Evolutionary conservation across 2,797 vertebrate genomes (phyloP).

Genomic region (Bradypodion pumilum): DNA sequence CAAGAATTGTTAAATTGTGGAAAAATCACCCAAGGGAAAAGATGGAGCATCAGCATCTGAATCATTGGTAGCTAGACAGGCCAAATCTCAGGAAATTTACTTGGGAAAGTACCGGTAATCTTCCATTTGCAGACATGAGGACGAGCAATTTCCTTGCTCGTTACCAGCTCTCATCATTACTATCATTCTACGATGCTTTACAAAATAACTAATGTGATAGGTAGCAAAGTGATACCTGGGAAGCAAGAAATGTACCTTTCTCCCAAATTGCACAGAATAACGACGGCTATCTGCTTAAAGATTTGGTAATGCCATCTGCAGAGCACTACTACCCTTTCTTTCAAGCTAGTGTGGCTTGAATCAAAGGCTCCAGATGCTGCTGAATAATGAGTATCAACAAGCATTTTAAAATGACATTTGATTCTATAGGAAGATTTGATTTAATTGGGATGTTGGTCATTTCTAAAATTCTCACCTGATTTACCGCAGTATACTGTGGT

Average conservation of each 20-base stretch:
- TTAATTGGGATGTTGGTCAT: not conserved
- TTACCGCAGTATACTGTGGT: not conserved
- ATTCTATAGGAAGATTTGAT: not conserved
- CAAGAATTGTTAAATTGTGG: constrained; percentile 19
- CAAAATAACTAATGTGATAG: constrained; percentile 11
- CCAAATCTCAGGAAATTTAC: constrained; percentile 15
- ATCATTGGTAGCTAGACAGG: constrained; percentile 40
- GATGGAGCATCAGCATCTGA: constrained; percentile 30
- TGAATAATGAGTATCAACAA: constrained; percentile 1
- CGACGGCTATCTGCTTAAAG: not conserved
- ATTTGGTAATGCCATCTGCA: not conserved
- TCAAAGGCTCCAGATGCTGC: not conserved
- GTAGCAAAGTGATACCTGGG: constrained; percentile 5
- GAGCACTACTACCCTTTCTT: not conserved
- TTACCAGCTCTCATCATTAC: constrained; percentile 29
- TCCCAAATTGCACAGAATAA: not conserved
- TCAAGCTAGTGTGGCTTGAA: not conserved
- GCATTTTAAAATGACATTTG: not conserved
- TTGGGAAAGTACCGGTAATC: constrained; percentile 21
- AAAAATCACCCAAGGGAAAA: constrained; percentile 36
- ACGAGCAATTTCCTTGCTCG: constrained; percentile 27
- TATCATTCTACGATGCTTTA: constrained; percentile 20
- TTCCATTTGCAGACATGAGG: constrained; percentile 28
- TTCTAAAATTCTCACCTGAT: not conserved
- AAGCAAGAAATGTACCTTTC: constrained; percentile 14